Evolutionary conservation across 2,888 invertebrate genomes (phyloP).

Genomic region (Epirrita christyi): DNA sequence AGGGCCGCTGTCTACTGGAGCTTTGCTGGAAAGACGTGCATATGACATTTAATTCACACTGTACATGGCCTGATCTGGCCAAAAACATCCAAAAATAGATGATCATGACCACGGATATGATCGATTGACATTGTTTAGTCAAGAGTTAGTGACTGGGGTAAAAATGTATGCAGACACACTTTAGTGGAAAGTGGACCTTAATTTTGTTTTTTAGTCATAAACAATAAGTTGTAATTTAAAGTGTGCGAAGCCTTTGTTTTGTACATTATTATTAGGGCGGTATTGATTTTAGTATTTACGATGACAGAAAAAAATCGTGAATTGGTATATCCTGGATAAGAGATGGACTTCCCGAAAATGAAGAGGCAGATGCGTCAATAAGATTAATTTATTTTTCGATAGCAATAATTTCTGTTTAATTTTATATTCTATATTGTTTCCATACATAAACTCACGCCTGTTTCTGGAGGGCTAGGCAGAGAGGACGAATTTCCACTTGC

Average conservation of each 20-base stretch:
- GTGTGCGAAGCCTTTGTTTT: conserved; percentile 21
- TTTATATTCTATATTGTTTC: too few species aligned
- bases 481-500: too few species aligned
- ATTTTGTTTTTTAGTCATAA: conserved; percentile 17
- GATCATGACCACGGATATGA: too few species aligned
- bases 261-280: conserved; percentile 16
- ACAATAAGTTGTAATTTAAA: conserved; percentile 24
- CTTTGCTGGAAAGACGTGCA: too few species aligned
- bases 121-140: not conserved
- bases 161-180: not conserved
- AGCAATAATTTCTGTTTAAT: too few species aligned
- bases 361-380: not conserved
- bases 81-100: too few species aligned
- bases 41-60: too few species aligned
- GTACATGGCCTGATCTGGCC: too few species aligned
- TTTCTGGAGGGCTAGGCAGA: too few species aligned
- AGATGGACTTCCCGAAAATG: conserved; percentile 3
- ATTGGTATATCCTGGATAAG: conserved; percentile 10
- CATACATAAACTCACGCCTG: too few species aligned
- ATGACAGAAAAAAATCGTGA: conserved; percentile 10
- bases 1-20: not conserved
- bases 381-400: too few species aligned
- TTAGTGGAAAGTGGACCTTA: conserved; percentile 13
- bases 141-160: too few species aligned
- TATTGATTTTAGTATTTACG: conserved; percentile 21